Conservation (phyloP, 2,888 invertebrate genomes). For the Nemotelus nigrinus region DNA sequence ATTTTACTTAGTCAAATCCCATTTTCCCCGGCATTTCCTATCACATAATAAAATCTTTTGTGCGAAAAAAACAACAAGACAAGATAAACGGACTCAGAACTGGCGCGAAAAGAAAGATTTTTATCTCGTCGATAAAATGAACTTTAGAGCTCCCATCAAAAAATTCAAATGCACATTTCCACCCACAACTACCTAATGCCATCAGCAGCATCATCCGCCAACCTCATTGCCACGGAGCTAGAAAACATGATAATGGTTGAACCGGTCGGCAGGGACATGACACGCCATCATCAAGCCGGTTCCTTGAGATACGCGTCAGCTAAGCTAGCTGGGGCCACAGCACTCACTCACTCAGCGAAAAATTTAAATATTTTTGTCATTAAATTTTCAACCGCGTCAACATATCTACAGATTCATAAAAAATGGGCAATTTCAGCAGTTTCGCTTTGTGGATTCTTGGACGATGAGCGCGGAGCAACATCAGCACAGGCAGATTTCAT, state of each 20-base stretch:
- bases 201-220: background rate
- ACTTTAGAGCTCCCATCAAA: too few species aligned
- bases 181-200: background rate
- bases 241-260: background rate
- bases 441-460: slow-evolving; percentile 30
- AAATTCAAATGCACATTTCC: background rate
- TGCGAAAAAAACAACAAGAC: background rate
- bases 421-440: slow-evolving; percentile 32
- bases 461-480: background rate
- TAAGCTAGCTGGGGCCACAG: background rate
- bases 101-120: too few species aligned
- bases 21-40: background rate
- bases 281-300: background rate
- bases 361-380: slow-evolving; percentile 39
- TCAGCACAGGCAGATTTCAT: too few species aligned
- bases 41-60: slow-evolving; percentile 8
- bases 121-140: too few species aligned
- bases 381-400: slow-evolving; percentile 35
- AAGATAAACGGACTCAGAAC: too few species aligned
- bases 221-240: too few species aligned
- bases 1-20: too few species aligned
- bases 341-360: slow-evolving; percentile 20
- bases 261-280: background rate
- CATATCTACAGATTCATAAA: slow-evolving; percentile 26
- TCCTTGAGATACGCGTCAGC: background rate